Percentiles rank a stretch among this genome's conserved stretches.
Conservation (phyloP, 2,113 vertebrate species). For the Bothrops jararaca region DNA sequence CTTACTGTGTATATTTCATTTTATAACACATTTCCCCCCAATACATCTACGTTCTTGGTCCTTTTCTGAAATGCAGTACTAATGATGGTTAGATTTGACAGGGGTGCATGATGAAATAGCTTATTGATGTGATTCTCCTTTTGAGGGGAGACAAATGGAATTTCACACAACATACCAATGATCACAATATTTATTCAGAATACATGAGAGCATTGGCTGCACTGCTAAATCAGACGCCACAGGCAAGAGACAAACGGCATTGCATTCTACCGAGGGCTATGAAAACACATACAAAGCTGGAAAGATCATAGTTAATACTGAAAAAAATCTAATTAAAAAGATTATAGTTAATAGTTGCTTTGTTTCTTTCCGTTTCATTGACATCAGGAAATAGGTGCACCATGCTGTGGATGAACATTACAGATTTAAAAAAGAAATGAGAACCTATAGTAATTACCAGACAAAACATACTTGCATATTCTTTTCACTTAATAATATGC, state of each 20-base stretch:
- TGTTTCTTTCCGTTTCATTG: neutral
- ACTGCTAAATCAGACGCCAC: conserved; percentile 44
- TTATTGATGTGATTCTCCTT: conserved; percentile 35
- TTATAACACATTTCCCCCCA: conserved; percentile 50
- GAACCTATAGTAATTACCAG: neutral
- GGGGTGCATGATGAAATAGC: conserved; percentile 50
- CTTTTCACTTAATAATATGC: neutral
- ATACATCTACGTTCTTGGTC: conserved; percentile 1
- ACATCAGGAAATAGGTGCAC: neutral
- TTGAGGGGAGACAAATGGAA: conserved; percentile 48
- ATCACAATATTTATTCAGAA: conserved; percentile 50
- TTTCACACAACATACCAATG: conserved; percentile 38
- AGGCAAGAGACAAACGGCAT: conserved; percentile 53
- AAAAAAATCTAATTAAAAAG: neutral
- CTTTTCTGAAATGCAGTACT: conserved; percentile 55
- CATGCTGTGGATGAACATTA: neutral
- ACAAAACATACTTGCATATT: neutral
- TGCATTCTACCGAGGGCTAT: conserved; percentile 18
- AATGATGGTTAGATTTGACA: conserved; percentile 53
- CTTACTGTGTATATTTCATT: conserved; percentile 23
- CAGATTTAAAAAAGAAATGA: neutral
- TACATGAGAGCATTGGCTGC: conserved; percentile 41
- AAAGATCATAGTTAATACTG: conserved; percentile 29
- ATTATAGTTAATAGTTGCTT: conserved; percentile 29
- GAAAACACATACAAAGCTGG: conserved; percentile 16